Evolutionary conservation across 1,140 invertebrate genomes (phyloP), one percentile per base, ranked within the genome.

Genomic region (Globodera ellingtonae): DNA sequence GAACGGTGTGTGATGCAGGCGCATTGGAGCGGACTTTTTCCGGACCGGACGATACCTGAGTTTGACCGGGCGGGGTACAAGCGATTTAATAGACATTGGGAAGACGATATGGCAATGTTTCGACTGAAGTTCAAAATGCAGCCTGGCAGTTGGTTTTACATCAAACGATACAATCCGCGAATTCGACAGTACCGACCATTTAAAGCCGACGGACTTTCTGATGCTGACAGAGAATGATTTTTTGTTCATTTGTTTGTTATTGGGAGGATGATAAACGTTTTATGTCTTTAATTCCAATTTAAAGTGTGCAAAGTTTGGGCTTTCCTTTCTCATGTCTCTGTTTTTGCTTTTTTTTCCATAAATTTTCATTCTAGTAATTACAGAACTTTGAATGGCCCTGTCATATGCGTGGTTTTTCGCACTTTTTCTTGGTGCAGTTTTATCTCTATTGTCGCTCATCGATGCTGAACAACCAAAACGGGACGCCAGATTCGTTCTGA

Each of bases 1-100:
- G 87, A 89, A 80, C 74, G 88, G 67, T 89, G 87, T 83, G 87
- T 89, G 15, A 89, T 89, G 87, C 86, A 89, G 71, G 87, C 87
- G 7, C 89, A 89, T 70, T 89, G 87, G 87, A 67, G 82, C 24
- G 88, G 88, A 3, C 79, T 89, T 15, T 89, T 89, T 71, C 87
- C 86, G 47, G 84, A 89, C 46, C 78, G 80, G 46, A 89, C 86
- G 15, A 81, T 84, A 75, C 79, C 83, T 3, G 86, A 87, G 65
- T 86, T 89, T 75, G 88, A 89, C 76, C 81, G 85, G 52, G 79
- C 86, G 50, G 87, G 88, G 35, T 89, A 87, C 76, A 87, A 88
- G 78, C 84, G 87, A 8, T 89, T 89, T 71, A 88, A 86, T 24
- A 79, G 87, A 10, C 88, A 89, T 77, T 89, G 87, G 87, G 82